Conservation (phyloP, 2,888 invertebrate genomes). For the Eupelmus urozonus region DNA sequence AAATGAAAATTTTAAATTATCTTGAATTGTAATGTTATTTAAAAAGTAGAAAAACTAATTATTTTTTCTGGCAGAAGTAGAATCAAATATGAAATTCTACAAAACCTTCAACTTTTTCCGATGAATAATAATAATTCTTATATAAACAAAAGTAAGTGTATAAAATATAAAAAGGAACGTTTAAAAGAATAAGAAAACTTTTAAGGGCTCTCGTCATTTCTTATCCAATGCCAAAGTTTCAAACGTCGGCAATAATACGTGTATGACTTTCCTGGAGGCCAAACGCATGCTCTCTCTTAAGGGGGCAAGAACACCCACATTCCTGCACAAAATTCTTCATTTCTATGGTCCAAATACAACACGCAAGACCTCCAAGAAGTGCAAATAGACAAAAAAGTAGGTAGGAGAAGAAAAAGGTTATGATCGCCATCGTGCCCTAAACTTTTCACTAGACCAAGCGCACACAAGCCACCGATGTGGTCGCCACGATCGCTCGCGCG, state of each 20-base stretch:
- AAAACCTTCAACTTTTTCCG: too few species aligned
- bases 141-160: too few species aligned
- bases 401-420: conserved; percentile 9
- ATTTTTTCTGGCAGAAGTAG: too few species aligned
- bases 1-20: too few species aligned
- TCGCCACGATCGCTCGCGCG: conserved; percentile 42
- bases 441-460: background rate
- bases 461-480: conserved; percentile 50
- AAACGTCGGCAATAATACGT: conserved; percentile 19
- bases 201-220: conserved; percentile 10
- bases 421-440: conserved; percentile 19
- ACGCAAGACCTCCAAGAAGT: conserved; percentile 38
- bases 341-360: background rate
- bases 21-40: too few species aligned
- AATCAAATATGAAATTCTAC: too few species aligned
- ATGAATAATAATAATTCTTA: too few species aligned
- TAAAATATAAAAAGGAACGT: too few species aligned
- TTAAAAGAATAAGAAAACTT: background rate
- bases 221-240: conserved; percentile 30
- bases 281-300: background rate
- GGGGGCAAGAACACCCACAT: too few species aligned
- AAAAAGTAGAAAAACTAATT: too few species aligned
- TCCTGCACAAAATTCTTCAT: too few species aligned
- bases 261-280: conserved; percentile 24
- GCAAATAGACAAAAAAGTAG: conserved; percentile 15